Evolutionary conservation across 2,113 vertebrate genomes (phyloP).

Genomic region (Amphilophus citrinellus): DNA sequence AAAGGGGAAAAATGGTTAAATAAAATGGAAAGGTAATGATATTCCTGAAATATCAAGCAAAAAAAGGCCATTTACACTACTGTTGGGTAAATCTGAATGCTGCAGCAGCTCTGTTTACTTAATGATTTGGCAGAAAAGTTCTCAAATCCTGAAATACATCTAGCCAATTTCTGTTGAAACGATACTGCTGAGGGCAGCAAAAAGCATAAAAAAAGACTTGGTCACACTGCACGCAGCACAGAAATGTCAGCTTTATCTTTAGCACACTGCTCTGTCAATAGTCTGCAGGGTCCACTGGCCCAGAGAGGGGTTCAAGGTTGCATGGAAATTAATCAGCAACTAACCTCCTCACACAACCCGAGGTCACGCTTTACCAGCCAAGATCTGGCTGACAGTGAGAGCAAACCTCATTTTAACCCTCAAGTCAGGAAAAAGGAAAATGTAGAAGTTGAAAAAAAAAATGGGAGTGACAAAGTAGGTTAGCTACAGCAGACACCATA

Average conservation of each 20-base stretch:
- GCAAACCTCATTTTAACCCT: constrained; percentile 25
- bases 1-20: neutral
- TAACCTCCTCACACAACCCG: constrained; percentile 65
- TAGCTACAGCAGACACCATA: constrained; percentile 37
- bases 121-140: constrained; percentile 33
- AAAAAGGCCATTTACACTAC: neutral
- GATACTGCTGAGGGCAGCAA: constrained; percentile 72
- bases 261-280: constrained; percentile 82
- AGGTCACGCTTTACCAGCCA: constrained; percentile 48
- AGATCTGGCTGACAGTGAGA: constrained; percentile 21
- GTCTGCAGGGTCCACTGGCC: constrained; percentile 82
- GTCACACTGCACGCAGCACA: constrained; percentile 51
- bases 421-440: constrained; percentile 20
- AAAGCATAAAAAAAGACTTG: constrained; percentile 24
- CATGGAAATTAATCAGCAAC: constrained; percentile 79
- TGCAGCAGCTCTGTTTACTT: constrained; percentile 25
- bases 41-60: neutral
- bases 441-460: constrained; percentile 28
- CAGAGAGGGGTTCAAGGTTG: constrained; percentile 81
- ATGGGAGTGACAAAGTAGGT: constrained; percentile 38
- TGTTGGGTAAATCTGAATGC: neutral
- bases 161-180: constrained; percentile 42
- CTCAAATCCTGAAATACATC: constrained; percentile 36
- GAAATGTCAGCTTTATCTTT: constrained; percentile 80
- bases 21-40: neutral